Base-by-base conservation (phyloP, 2,113 vertebrate genomes). In the Sclerurus mexicanus region DNA sequence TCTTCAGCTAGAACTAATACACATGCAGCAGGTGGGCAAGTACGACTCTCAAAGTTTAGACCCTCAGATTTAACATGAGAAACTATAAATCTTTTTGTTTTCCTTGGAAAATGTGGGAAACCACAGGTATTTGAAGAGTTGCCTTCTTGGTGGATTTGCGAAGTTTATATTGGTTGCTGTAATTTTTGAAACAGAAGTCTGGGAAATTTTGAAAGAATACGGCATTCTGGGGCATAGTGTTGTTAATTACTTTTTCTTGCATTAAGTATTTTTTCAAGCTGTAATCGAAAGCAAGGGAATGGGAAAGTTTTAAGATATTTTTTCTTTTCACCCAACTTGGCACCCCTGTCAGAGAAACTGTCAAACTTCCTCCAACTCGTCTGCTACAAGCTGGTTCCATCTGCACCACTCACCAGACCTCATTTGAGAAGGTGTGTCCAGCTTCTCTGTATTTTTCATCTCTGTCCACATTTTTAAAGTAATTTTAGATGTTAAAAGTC, bases 1-100 rank as follows among this genome's bases (percentile, higher is more conserved):
- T 96, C 92, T 74, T 97, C 98, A 95, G 66, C 96, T 91, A 95
- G 95, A 97, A 95, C 97, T 97, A 97, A 98, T 95, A 96, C 93
- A 80, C 22, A 72, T 93, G 52, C 87, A 91, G 97, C 91, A 90
- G 97, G 96, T 97, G 86, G 95, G 89, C 69, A 88, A 91, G 95
- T 96, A 96, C 97, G 97, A 95, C 89, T 85, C 77, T 71, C 67
- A 80, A 91, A 93, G 93, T 96, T 93, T 25, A 84, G 95, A 81
- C 60, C 94, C 69, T 73, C 94, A 55, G 62, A 73, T 93, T 64
- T 90, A 96, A 94, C 93, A 87, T 49, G 77, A 97, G 87, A 96
- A 66, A 97, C 93, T 90, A 95, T 94, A 96, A 97, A 96, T 96
- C 93, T 95, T 97, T 87, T 84, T 95, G 95, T 96, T 96, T 97